Evolutionary conservation across 2,113 vertebrate genomes (phyloP).

Genomic region (Uria aalge): DNA sequence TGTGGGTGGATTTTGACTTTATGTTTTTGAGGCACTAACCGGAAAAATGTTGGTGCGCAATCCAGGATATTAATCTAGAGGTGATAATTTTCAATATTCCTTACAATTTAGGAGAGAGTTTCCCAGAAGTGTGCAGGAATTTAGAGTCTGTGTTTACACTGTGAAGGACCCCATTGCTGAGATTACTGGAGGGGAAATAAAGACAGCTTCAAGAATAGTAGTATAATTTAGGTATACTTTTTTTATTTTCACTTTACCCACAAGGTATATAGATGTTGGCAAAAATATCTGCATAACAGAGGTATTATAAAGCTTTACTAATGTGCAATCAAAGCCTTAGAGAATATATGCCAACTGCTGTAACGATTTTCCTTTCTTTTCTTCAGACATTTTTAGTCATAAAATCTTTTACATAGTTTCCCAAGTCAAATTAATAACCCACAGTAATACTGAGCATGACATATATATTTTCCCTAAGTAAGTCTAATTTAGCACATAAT

Average conservation of each 20-base stretch:
- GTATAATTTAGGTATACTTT: background rate
- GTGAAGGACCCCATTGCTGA: background rate
- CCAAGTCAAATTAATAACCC: background rate
- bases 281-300: background rate
- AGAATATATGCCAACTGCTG: background rate
- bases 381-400: background rate
- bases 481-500: conserved; percentile 24
- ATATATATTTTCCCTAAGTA: background rate
- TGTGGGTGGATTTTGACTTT: background rate
- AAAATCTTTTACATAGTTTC: background rate
- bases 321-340: background rate
- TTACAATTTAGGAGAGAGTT: background rate
- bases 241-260: background rate
- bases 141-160: background rate
- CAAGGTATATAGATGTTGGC: background rate
- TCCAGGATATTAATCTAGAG: background rate
- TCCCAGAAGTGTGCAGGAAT: background rate
- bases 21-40: background rate
- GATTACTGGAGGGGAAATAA: background rate
- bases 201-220: background rate
- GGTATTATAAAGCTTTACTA: background rate
- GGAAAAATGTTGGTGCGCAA: background rate
- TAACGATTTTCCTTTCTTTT: background rate
- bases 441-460: background rate
- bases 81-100: background rate